phyloP scores from a whole-genome alignment of 2,888 invertebrate species.

The Nyleta sp. region DNA sequence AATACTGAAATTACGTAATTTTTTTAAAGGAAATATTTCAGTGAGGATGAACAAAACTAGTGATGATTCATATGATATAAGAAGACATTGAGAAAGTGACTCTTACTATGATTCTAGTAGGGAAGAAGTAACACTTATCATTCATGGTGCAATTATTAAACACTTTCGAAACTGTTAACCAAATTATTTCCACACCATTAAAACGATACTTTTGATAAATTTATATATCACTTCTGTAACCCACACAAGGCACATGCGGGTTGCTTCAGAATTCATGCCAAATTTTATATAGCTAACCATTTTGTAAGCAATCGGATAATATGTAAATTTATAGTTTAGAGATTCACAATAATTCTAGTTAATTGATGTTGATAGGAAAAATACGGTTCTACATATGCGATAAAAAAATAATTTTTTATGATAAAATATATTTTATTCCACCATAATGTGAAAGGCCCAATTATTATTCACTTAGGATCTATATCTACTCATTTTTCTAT shows the following conservation, averaged over 20 bases:
- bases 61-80: conserved; percentile 8
- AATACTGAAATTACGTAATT: no score
- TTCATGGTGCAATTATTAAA: conserved; percentile 7
- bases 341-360: no score
- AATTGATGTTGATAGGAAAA: no score
- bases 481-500: no score
- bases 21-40: no score
- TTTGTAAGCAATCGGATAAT: no score
- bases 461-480: no score
- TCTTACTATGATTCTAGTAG: not conserved
- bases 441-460: no score
- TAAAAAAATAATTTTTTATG: no score
- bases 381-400: no score
- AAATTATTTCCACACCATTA: conserved; percentile 43
- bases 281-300: not conserved
- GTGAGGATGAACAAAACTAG: not conserved
- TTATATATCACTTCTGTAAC: conserved; percentile 13
- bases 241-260: conserved; percentile 18
- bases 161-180: conserved; percentile 25
- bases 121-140: conserved; percentile 14
- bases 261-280: not conserved
- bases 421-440: no score
- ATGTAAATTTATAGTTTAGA: no score
- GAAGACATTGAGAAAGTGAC: conserved; percentile 14
- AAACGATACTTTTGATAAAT: conserved; percentile 30